These are phyloP conservation scores for Pantala flavescens DNA, from an alignment of 1,140 invertebrate genomes.

Conservation along the genomic window DNA sequence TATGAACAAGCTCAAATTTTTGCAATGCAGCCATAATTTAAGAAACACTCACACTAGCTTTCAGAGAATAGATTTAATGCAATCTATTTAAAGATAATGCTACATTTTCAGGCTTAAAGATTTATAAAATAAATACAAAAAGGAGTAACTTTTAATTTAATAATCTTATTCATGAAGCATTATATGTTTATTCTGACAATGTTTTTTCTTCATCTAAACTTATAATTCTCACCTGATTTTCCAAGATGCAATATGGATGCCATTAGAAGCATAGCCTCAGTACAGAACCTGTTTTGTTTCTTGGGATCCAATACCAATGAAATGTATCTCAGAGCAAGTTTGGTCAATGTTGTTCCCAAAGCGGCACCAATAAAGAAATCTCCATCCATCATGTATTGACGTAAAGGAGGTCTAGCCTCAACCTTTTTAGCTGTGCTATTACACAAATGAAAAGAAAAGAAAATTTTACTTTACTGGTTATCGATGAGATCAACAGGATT, in stretches of 20 bases:
- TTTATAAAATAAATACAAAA: no score
- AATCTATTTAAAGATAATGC: no score
- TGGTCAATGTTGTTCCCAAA: constrained; percentile 80
- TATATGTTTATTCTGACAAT: no score
- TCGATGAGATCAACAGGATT: no score
- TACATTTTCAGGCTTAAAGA: no score
- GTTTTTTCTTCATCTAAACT: no score
- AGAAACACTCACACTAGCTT: no score
- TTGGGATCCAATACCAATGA: constrained; percentile 30
- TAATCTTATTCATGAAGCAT: no score
- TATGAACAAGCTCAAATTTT: no score
- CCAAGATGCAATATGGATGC: constrained; percentile 77
- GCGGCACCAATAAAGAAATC: constrained; percentile 95
- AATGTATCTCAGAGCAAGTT: constrained; percentile 72
- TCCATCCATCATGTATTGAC: constrained; percentile 83
- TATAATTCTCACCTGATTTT: constrained; percentile 48
- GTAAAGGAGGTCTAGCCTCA: constrained; percentile 64
- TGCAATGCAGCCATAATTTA: no score
- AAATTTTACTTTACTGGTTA: not conserved
- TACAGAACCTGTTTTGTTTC: constrained; percentile 57
- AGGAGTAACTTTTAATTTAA: no score
- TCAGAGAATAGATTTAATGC: no score
- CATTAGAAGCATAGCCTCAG: constrained; percentile 82
- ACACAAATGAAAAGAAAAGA: constrained; percentile 20
- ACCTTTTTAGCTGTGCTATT: constrained; percentile 45